Conservation (phyloP, 2,113 vertebrate species). For the Psittacula cyanocephala region DNA sequence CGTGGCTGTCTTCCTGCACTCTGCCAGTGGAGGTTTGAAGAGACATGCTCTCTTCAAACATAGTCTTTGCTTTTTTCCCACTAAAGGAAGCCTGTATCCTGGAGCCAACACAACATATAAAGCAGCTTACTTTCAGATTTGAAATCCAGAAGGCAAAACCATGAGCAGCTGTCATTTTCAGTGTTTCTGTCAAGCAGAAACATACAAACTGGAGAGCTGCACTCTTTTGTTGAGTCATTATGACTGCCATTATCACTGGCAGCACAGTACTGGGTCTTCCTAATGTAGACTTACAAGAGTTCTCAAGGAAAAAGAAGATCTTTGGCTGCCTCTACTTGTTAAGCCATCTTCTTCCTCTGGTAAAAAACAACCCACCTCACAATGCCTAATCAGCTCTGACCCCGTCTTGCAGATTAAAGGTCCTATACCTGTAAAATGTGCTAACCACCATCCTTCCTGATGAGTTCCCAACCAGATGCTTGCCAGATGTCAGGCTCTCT, state of each 20-base stretch:
- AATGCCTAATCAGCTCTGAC: background rate
- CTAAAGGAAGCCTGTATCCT: background rate
- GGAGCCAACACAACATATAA: background rate
- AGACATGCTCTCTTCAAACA: background rate
- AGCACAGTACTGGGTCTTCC: background rate
- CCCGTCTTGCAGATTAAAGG: background rate
- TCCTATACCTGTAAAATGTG: constrained; percentile 14
- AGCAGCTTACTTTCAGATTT: background rate
- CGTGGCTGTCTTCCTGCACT: background rate
- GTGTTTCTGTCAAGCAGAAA: background rate
- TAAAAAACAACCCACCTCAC: background rate
- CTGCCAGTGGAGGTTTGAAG: background rate
- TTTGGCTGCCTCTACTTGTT: background rate
- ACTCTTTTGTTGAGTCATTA: background rate
- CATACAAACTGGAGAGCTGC: background rate
- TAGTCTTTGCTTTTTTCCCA: background rate
- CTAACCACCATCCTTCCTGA: background rate
- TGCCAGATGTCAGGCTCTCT: constrained; percentile 15
- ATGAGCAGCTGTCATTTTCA: background rate
- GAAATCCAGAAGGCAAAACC: background rate
- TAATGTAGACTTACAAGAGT: background rate
- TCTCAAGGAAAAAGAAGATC: background rate
- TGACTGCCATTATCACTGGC: accelerated
- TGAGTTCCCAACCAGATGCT: background rate
- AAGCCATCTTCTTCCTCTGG: background rate